Conservation (phyloP, 2,888 invertebrate species). For the Alloplasta piceator region DNA sequence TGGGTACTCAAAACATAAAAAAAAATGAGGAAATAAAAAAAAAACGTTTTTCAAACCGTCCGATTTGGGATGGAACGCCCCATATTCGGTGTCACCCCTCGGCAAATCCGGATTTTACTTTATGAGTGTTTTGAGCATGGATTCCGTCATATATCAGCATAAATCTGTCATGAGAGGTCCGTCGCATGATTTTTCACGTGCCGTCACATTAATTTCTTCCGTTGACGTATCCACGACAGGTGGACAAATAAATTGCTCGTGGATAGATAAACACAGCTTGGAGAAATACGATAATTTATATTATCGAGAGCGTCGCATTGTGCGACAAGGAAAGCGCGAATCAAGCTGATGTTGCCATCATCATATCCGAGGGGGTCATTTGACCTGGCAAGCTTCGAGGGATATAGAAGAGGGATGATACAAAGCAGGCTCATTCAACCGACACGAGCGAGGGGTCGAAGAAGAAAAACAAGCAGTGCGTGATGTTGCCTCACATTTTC, state of each 20-base stretch:
- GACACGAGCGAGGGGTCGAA: conserved; percentile 15
- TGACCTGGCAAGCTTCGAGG: conserved; percentile 24
- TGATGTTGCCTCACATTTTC: conserved; percentile 32
- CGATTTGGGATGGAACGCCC: too few relatives aligned
- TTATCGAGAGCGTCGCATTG: conserved; percentile 3
- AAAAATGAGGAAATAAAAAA: too few relatives aligned
- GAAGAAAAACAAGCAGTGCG: conserved; percentile 48
- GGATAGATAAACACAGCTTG: too few relatives aligned
- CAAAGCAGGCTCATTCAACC: conserved; percentile 47
- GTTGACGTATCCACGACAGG: conserved; percentile 14
- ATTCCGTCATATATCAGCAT: too few relatives aligned
- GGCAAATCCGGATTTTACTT: too few relatives aligned
- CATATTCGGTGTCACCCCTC: too few relatives aligned
- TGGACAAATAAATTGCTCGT: background rate
- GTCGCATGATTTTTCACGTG: conserved; percentile 5
- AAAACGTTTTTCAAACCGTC: too few relatives aligned
- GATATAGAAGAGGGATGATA: background rate
- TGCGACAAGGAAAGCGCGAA: conserved; percentile 16
- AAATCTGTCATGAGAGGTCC: background rate
- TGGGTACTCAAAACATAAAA: too few relatives aligned
- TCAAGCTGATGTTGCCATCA: conserved; percentile 44
- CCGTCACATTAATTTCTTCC: conserved; percentile 11
- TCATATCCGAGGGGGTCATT: conserved; percentile 27
- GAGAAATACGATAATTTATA: conserved; percentile 12
- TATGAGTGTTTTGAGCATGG: too few relatives aligned